Base-by-base conservation (phyloP, 2,797 vertebrate genomes). In the Psittacula derbiana region DNA sequence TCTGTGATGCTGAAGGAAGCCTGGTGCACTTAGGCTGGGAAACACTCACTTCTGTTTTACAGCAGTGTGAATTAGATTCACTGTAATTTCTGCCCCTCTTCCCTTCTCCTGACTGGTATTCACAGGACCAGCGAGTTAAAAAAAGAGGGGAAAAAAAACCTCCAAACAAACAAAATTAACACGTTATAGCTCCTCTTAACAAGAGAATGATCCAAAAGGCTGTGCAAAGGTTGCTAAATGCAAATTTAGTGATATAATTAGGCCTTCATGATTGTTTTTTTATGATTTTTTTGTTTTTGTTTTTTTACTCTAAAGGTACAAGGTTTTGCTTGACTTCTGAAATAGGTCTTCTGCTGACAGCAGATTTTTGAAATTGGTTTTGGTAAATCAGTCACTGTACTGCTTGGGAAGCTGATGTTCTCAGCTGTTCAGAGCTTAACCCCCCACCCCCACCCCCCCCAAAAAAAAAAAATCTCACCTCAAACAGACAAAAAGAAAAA, bases 221-320 rank as follows among this genome's bases (percentile, higher is more conserved):
- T 86, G 76, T 81, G 33, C 82, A 88, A 91, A 94, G 28, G 80
- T 52, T 95, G 76, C 57, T 79, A 76, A 90, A 95, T 97, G 95
- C 92, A 95, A 96, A 95, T 97, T 38, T 36, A 46, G 70, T 46
- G 85, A 81, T 97, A 92, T 88, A 94, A 93, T 95, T 96, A 93
- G 82, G 44, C 5, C 67, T 58, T 58, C 4, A 2, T 47, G 88
- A 81, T 92, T 94, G 65, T 94, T 96, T 95, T 71, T 38, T 10
- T 38, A 10, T 38, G 36, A 38, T 38, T 57, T 28, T 21, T 11
- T 50, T 18, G 28, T 24, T 24, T 27, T 80, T 79, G 7, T 69
- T 27, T 92, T 83, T 85, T 88, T 11, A 9, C 10, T 41, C 47
- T 58, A 40, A 84, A 86, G 27, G 55, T 73, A 44, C 60, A 30